Evolutionary conservation across 2,797 vertebrate species (phyloP), one percentile per base, ranked within the genome.

Genomic region (Adelosebastes latens): DNA sequence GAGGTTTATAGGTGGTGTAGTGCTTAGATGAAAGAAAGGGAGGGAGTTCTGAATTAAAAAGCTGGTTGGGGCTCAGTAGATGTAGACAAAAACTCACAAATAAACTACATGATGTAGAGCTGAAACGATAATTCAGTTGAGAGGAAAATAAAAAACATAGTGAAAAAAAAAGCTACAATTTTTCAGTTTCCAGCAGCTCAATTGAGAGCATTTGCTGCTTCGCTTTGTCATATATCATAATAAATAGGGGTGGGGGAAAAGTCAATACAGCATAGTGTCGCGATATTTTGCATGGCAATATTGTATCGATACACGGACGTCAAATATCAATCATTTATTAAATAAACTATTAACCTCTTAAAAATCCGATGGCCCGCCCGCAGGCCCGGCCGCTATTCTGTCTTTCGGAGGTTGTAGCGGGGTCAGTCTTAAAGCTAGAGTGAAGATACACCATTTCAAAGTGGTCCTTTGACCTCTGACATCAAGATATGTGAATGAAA

Each of bases 1-100:
- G 81, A 83, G 89, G 80, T 90, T 91, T 90, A 85, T 85, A 83
- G 86, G 80, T 61, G 85, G 39, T 76, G 72, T 32, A 78, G 83
- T 53, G 46, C 65, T 79, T 78, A 72, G 80, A 81, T 78, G 88
- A 71, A 72, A 60, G 71, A 72, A 81, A 67, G 64, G 63, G 34
- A 79, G 71, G 77, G 67, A 62, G 63, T 29, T 86, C 16, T 76
- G 77, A 56, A 73, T 79, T 83, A 66, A 82, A 88, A 83, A 77
- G 66, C 78, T 73, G 66, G 53, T 63, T 61, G 14, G 27, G 59
- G 69, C 59, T 73, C 24, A 11, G 29, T 32, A n/a, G 36, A 66
- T 68, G 66, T 46, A 62, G 53, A 59, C 6, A 58, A 68, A 9
- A 80, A 75, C 66, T 22, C 12, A 1, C 5, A 73, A 66, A 64